A percentile compares a stretch with the other conserved stretches of the same genome.
Evolutionary conservation across 1,140 invertebrate genomes (phyloP).

Genomic region (Drosophila pachea): DNA sequence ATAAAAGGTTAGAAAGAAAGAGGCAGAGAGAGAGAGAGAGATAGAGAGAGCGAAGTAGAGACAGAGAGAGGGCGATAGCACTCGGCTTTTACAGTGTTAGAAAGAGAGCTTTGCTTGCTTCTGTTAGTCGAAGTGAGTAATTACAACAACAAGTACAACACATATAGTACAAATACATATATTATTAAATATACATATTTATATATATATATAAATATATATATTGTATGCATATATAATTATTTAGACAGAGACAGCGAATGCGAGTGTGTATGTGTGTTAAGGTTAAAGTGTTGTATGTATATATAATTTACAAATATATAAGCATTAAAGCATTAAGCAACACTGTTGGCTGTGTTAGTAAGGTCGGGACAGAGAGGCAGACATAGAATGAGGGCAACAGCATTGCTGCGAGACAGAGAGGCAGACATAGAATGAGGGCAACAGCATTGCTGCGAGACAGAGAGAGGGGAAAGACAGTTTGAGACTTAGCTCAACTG

Average conservation of each 20-base stretch:
- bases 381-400: background rate
- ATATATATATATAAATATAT: slow-evolving; percentile 22
- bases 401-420: background rate
- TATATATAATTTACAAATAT: slow-evolving; percentile 16
- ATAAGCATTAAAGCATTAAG: background rate
- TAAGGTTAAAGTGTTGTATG: background rate
- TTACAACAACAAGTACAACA: slow-evolving; percentile 53
- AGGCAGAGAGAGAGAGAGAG: slow-evolving; percentile 12
- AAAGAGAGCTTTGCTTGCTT: slow-evolving; percentile 4
- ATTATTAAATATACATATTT: slow-evolving; percentile 9
- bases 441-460: background rate
- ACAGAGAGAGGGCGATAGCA: slow-evolving; percentile 3
- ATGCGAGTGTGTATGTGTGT: slow-evolving; percentile 12
- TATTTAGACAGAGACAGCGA: slow-evolving; percentile 17
- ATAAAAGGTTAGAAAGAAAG: background rate
- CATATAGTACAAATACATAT: slow-evolving; percentile 19
- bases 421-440: background rate
- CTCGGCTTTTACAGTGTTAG: slow-evolving; percentile 14
- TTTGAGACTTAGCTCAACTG: background rate
- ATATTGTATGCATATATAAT: slow-evolving; percentile 7
- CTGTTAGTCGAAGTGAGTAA: slow-evolving; percentile 21
- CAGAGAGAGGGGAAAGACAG: slow-evolving; percentile 3
- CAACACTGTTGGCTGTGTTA: slow-evolving; percentile 2
- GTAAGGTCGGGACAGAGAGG: slow-evolving; percentile 6
- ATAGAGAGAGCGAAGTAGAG: slow-evolving; percentile 4